phyloP scores from a whole-genome alignment of 2,888 invertebrate genomes.

The Lithodes maja region DNA sequence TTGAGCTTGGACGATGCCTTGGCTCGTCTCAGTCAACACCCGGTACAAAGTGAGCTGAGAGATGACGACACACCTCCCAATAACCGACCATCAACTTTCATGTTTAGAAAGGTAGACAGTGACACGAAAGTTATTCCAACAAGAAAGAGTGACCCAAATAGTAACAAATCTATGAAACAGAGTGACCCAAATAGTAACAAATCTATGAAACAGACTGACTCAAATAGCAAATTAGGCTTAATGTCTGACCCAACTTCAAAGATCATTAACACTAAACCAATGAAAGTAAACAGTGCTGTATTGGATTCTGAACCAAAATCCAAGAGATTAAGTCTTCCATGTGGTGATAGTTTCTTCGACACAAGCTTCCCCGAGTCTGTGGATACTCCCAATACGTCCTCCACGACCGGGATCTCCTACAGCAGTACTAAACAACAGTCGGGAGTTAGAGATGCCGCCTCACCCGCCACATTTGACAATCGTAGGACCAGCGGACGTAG shows the following conservation, averaged over 20 bases:
- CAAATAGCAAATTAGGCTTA: too few relatives aligned
- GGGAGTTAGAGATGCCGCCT: too few relatives aligned
- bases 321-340: not conserved
- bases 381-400: not conserved
- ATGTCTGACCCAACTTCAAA: too few relatives aligned
- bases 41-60: not conserved
- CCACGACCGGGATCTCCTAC: not conserved
- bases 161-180: too few relatives aligned
- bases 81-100: not conserved
- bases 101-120: not conserved
- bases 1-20: not conserved
- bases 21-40: not conserved
- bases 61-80: not conserved
- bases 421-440: too few relatives aligned
- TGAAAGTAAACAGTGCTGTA: too few relatives aligned
- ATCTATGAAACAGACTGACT: too few relatives aligned
- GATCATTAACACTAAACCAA: too few relatives aligned
- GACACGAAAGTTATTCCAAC: not conserved
- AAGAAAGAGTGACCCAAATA: too few relatives aligned
- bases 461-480: too few relatives aligned
- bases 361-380: not conserved
- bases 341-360: constrained; percentile 54
- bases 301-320: not conserved
- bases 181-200: too few relatives aligned
- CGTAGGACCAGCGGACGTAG: too few relatives aligned